These are phyloP conservation scores for Ceyx erithaca DNA, from an alignment of 2,797 vertebrate species.

Conservation along the genomic window DNA sequence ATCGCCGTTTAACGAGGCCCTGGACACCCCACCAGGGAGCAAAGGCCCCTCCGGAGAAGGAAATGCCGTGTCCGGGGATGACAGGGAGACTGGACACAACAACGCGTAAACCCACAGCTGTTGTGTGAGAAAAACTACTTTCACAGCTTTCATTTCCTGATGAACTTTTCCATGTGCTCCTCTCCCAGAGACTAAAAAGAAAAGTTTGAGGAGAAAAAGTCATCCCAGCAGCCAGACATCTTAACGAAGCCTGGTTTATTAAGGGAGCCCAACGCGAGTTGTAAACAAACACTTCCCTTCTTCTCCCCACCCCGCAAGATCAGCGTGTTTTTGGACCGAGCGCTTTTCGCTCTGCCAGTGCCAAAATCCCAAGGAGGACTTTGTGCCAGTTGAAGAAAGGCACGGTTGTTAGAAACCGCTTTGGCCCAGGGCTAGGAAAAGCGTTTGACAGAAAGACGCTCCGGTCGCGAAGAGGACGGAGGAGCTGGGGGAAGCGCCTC, in stretches of 20 bases:
- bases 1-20: not conserved
- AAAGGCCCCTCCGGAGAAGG: not conserved
- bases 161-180: not conserved
- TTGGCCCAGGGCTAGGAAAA: not conserved
- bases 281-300: conserved; percentile 62
- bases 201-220: conserved; percentile 11
- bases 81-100: not conserved
- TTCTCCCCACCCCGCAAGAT: conserved; percentile 8
- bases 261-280: not conserved
- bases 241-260: conserved; percentile 3
- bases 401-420: conserved; percentile 3
- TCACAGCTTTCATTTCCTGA: conserved; percentile 33
- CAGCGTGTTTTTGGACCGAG: conserved; percentile 9
- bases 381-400: conserved; percentile 52
- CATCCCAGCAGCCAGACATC: conserved; percentile 4
- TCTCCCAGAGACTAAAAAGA: not conserved
- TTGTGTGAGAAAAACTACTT: conserved; percentile 1
- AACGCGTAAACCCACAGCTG: conserved; percentile 17
- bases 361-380: conserved; percentile 49
- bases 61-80: not conserved
- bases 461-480: not conserved
- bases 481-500: not conserved
- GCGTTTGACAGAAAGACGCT: not conserved
- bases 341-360: not conserved
- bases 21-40: not conserved